phyloP scores from a whole-genome alignment of 2,797 vertebrate genomes.

The Propithecus deckenii region DNA sequence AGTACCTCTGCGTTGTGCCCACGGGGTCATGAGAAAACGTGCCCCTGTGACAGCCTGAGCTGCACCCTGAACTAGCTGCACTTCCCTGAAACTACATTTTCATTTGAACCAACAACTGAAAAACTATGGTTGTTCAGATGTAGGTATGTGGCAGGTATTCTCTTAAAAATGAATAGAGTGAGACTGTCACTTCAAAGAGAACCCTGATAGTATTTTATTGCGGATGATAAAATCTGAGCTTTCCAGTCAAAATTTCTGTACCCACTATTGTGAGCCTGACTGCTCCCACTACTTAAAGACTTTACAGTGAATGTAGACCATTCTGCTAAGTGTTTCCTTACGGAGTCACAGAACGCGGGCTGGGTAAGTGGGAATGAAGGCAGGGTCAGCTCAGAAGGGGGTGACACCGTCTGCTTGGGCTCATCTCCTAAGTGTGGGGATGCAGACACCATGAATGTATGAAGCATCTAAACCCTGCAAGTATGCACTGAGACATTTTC shows the following conservation, averaged over 20 bases:
- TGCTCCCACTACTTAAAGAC: too few species aligned
- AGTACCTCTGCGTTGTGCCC: neutral
- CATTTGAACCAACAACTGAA: neutral
- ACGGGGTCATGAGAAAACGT: neutral
- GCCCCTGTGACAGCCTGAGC: neutral
- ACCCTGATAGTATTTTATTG: neutral
- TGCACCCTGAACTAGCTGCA: neutral
- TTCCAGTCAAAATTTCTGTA: neutral
- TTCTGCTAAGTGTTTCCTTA: neutral
- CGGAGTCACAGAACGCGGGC: too few species aligned
- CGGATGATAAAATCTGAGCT: neutral
- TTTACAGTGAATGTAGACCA: too few species aligned
- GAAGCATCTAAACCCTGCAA: neutral
- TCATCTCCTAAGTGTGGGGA: neutral
- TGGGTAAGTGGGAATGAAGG: neutral
- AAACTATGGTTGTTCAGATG: neutral
- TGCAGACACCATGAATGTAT: neutral
- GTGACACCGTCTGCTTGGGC: neutral
- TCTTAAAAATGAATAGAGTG: neutral
- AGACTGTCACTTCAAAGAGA: neutral
- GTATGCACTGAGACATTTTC: neutral
- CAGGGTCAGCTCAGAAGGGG: neutral
- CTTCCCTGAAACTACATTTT: neutral
- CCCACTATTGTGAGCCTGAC: neutral
- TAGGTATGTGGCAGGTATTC: neutral